Evolutionary conservation across 2,113 vertebrate genomes (phyloP).

Genomic region (Salvelinus namaycush): DNA sequence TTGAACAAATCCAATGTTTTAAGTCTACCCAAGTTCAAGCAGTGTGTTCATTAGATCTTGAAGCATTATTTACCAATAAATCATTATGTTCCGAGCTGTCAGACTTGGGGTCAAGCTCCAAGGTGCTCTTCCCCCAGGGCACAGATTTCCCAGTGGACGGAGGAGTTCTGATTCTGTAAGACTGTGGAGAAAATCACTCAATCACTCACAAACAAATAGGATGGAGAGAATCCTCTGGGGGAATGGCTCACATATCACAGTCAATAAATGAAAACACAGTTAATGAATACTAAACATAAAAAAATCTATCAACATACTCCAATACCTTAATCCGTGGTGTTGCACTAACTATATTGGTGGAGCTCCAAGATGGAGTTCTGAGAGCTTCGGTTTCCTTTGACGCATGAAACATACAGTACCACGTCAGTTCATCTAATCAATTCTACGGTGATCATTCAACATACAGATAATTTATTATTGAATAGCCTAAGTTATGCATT

Average conservation of each 20-base stretch:
- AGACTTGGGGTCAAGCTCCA: conserved; percentile 83
- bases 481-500: neutral
- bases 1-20: too few relatives aligned
- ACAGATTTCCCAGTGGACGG: conserved; percentile 62
- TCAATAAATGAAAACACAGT: too few relatives aligned
- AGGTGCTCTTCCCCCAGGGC: conserved; percentile 67
- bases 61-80: conserved; percentile 78
- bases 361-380: conserved; percentile 46
- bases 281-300: neutral
- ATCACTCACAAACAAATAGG: conserved; percentile 21
- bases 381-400: conserved; percentile 33
- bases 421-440: neutral
- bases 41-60: neutral
- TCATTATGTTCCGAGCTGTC: conserved; percentile 87
- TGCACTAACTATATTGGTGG: conserved; percentile 21
- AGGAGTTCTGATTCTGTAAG: conserved; percentile 84
- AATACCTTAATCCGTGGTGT: conserved; percentile 71
- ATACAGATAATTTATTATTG: too few relatives aligned
- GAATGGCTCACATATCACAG: too few relatives aligned
- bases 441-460: too few relatives aligned
- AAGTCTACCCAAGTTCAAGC: too few relatives aligned
- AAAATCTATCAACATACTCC: neutral
- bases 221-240: neutral
- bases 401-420: conserved; percentile 17
- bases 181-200: conserved; percentile 65